A percentile compares a stretch with the other conserved stretches of the same genome.
Conservation (phyloP, 2,113 vertebrate species). For the Chaetodon trifascialis region DNA sequence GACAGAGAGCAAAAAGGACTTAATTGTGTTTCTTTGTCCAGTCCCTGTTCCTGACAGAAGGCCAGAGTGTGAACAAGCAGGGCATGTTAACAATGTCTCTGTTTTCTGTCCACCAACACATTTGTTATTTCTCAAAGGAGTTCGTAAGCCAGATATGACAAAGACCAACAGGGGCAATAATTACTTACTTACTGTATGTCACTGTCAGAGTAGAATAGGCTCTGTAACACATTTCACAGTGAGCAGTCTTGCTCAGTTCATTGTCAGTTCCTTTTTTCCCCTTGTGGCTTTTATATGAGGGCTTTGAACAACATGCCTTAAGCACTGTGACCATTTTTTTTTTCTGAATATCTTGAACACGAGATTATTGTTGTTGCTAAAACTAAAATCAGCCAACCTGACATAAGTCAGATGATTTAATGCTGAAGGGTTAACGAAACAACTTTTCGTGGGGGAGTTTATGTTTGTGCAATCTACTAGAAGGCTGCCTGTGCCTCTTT, state of each 20-base stretch:
- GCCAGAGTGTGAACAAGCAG: slow-evolving; percentile 16
- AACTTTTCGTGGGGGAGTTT: slow-evolving; percentile 18
- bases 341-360: not conserved
- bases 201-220: slow-evolving; percentile 27
- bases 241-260: slow-evolving; percentile 17
- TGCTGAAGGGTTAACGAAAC: slow-evolving; percentile 41
- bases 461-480: slow-evolving; percentile 33
- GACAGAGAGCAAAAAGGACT: slow-evolving; percentile 3
- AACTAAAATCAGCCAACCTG: not conserved
- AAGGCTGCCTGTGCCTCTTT: slow-evolving; percentile 29
- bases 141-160: slow-evolving; percentile 42
- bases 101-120: slow-evolving; percentile 49
- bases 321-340: not conserved
- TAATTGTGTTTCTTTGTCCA: slow-evolving; percentile 34
- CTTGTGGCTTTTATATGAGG: slow-evolving; percentile 3
- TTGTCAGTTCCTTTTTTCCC: slow-evolving; percentile 26
- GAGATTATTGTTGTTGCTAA: not conserved
- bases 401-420: slow-evolving; percentile 6
- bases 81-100: slow-evolving; percentile 34
- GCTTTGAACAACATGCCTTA: slow-evolving; percentile 9
- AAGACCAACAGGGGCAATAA: slow-evolving; percentile 59
- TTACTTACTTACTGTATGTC: slow-evolving; percentile 44
- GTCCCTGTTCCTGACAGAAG: slow-evolving; percentile 29
- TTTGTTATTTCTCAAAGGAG: slow-evolving; percentile 62
- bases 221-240: slow-evolving; percentile 18